Evolutionary conservation across 92 coral and sea anemone genomes (phyloP).

Genomic region (Epizoanthus stellaris): DNA sequence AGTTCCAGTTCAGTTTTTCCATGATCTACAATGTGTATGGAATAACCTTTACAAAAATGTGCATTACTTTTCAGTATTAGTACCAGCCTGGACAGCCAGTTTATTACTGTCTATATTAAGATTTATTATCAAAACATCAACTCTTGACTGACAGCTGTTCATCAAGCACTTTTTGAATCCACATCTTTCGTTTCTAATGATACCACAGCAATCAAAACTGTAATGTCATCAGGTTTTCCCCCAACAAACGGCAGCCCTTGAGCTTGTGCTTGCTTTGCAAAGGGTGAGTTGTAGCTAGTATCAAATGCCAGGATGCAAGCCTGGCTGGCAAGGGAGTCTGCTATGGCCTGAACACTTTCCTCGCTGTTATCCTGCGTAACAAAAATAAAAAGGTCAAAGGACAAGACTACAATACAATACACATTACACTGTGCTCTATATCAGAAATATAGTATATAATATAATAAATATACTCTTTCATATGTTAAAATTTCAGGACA

Average conservation of each 20-base stretch:
- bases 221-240: conserved; percentile 99
- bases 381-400: not conserved
- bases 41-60: no score
- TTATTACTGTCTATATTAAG: no score
- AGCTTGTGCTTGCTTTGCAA: conserved; percentile 93
- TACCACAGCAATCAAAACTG: conserved; percentile 91
- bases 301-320: conserved; percentile 86
- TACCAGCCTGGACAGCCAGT: no score
- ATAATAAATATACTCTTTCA: not conserved
- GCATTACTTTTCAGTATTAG: no score
- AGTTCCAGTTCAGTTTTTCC: no score
- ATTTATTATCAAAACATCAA: no score
- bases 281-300: conserved; percentile 87
- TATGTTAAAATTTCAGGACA: not conserved
- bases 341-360: conserved; percentile 77
- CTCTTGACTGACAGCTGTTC: no score
- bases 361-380: conserved; percentile 75
- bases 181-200: conserved; percentile 52
- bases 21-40: no score
- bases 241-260: conserved; percentile 87
- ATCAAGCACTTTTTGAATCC: conserved; percentile 48
- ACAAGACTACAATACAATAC: no score
- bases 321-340: conserved; percentile 85
- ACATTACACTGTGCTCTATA: not conserved
- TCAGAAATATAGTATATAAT: no score